Conservation (phyloP, 2,888 invertebrate species). For the Tipula helvola region DNA sequence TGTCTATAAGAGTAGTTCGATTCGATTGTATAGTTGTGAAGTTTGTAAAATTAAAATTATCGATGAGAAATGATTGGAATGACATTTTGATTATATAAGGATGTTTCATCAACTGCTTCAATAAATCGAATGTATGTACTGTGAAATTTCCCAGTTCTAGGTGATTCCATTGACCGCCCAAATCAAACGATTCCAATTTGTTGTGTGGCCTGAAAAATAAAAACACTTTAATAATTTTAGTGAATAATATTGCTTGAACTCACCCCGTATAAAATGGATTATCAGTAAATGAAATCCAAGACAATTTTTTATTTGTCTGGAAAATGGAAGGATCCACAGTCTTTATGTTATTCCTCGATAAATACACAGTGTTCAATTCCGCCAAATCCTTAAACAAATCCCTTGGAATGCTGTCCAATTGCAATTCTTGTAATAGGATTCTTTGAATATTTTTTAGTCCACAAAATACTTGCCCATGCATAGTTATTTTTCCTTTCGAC, state of each 20-base stretch:
- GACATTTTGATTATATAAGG: neutral
- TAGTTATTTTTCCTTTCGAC: neutral
- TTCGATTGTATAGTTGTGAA: neutral
- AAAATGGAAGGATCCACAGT: neutral
- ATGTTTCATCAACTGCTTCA: neutral
- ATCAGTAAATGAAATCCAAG: neutral
- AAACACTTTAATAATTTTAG: neutral
- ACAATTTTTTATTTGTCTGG: neutral
- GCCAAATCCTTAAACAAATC: neutral
- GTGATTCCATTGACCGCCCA: neutral
- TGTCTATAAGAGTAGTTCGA: neutral
- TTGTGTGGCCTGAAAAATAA: neutral
- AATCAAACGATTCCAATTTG: neutral
- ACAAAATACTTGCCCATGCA: neutral
- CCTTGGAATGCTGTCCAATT: neutral
- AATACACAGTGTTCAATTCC: neutral
- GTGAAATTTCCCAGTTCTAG: neutral
- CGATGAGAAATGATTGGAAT: neutral
- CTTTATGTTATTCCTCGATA: neutral
- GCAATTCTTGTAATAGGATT: neutral
- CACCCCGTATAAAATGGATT: neutral
- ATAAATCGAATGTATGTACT: neutral
- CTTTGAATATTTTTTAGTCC: neutral
- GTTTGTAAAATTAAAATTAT: neutral
- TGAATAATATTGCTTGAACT: neutral